A percentile compares a stretch with the other conserved stretches of the same genome.
Conservation (phyloP, 2,888 invertebrate species). For the Abscondita cerata region DNA sequence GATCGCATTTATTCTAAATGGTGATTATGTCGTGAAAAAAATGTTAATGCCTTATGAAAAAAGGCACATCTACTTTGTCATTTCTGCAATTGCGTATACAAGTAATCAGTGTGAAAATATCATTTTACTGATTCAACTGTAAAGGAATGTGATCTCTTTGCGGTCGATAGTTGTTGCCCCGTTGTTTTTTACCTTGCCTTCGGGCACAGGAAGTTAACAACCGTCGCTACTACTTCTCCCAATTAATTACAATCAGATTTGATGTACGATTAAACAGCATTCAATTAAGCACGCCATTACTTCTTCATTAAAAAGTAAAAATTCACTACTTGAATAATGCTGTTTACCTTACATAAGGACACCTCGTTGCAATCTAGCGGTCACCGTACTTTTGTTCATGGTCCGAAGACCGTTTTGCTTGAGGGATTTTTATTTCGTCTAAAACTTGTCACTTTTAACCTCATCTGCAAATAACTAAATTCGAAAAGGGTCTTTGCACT, state of each 20-base stretch:
- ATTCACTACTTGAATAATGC: background rate
- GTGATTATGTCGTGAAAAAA: conserved; percentile 17
- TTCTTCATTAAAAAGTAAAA: background rate
- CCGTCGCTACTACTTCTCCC: conserved; percentile 14
- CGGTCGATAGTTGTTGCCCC: conserved; percentile 30
- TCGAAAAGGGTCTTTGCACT: conserved; percentile 4
- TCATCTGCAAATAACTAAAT: conserved; percentile 1
- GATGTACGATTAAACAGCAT: background rate
- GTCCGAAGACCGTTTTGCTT: conserved; percentile 28
- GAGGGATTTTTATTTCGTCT: conserved; percentile 19
- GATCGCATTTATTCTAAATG: conserved; percentile 12
- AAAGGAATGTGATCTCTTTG: conserved; percentile 34
- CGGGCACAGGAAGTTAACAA: conserved; percentile 37
- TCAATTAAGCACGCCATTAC: background rate
- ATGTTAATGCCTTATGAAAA: background rate
- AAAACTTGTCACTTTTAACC: conserved; percentile 25
- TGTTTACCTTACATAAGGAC: conserved; percentile 3
- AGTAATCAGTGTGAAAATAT: conserved; percentile 14
- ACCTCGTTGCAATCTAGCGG: conserved; percentile 14
- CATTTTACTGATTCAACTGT: conserved; percentile 20
- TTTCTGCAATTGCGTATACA: conserved; percentile 14
- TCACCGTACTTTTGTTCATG: conserved; percentile 32
- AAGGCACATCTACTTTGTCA: background rate
- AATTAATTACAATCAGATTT: background rate
- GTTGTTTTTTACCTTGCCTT: conserved; percentile 37